Evolutionary conservation across 2,888 invertebrate genomes (phyloP).

Genomic region (Microctonus aethiopoides): DNA sequence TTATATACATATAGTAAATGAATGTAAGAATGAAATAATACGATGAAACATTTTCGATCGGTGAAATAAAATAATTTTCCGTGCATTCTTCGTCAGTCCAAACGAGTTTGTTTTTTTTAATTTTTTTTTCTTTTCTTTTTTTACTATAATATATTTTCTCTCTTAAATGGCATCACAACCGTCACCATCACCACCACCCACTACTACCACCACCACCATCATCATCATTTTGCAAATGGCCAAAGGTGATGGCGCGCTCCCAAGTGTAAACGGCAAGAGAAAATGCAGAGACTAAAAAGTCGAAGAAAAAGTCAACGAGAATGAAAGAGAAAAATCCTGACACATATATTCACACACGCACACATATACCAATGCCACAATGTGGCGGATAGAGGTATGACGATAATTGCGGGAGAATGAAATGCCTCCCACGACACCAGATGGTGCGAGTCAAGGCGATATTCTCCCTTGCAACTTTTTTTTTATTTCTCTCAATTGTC

Average conservation of each 20-base stretch:
- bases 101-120: slow-evolving; percentile 14
- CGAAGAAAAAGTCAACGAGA: slow-evolving; percentile 8
- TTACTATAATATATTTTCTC: not conserved
- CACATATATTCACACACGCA: not conserved
- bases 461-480: slow-evolving; percentile 13
- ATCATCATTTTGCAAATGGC: not conserved
- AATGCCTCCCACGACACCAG: slow-evolving; percentile 31
- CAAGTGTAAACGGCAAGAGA: not conserved
- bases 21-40: not conserved
- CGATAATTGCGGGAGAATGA: slow-evolving; percentile 50
- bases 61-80: slow-evolving; percentile 31
- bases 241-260: slow-evolving; percentile 13
- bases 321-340: slow-evolving; percentile 15
- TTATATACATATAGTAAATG: not conserved
- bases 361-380: slow-evolving; percentile 8
- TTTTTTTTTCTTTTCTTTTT: not conserved
- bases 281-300: not conserved
- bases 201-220: too few species aligned
- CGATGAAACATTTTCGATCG: too few species aligned
- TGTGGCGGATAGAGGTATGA: slow-evolving; percentile 19
- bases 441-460: slow-evolving; percentile 33
- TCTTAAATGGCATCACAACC: not conserved
- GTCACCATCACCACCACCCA: not conserved
- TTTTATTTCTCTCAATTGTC: slow-evolving; percentile 10
- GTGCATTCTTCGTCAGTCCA: slow-evolving; percentile 39